These are phyloP conservation scores for Dicrostonyx torquatus DNA, from an alignment of 2,797 vertebrate species.

Conservation along the genomic window DNA sequence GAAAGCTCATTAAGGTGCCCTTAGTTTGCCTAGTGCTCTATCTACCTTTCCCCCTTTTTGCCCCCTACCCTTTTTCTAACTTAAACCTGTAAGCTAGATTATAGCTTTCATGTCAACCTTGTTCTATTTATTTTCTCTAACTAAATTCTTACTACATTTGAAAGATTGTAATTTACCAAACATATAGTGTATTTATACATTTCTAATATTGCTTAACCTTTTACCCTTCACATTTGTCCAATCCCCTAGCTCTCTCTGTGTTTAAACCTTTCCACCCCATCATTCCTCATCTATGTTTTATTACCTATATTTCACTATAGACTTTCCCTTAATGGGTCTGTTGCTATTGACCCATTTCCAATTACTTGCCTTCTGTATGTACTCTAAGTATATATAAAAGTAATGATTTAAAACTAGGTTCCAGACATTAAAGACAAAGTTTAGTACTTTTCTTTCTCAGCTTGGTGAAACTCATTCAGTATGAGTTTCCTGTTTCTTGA, in stretches of 20 bases:
- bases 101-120: neutral
- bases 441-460: neutral
- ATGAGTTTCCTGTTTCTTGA: neutral
- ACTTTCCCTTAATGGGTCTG: no score
- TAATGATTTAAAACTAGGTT: no score
- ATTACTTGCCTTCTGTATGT: no score
- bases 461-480: neutral
- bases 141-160: neutral
- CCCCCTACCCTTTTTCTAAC: neutral
- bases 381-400: neutral
- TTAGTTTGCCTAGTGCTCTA: neutral
- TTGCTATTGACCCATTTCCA: no score
- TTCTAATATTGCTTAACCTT: neutral
- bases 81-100: neutral
- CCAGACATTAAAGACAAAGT: neutral
- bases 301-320: no score
- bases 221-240: no score
- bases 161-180: neutral
- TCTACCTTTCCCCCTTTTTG: neutral
- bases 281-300: neutral
- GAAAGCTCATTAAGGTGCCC: neutral
- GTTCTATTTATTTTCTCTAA: neutral
- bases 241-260: neutral
- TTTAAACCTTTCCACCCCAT: neutral
- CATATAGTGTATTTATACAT: no score